These are phyloP conservation scores for Ruditapes philippinarum DNA, from an alignment of 1,140 invertebrate species.

Conservation along the genomic window DNA sequence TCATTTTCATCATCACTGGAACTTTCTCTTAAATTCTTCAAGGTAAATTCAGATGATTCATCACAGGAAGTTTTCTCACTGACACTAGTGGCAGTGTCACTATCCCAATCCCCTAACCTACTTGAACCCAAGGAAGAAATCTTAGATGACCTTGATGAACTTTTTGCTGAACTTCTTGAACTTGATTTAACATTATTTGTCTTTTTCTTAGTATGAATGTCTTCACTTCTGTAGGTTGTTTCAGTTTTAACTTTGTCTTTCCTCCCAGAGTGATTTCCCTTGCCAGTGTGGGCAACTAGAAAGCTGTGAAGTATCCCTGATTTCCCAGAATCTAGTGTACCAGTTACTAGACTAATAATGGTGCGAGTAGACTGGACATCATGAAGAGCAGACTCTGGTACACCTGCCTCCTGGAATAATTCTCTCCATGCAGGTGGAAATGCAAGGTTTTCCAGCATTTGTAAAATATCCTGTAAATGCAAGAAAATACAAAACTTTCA, in stretches of 20 bases:
- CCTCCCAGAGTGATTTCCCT: neutral
- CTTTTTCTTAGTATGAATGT: neutral
- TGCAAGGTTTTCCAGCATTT: slow-evolving; percentile 56
- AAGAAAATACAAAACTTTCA: neutral
- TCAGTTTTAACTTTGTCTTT: neutral
- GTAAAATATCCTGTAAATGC: slow-evolving; percentile 55
- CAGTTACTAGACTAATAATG: slow-evolving; percentile 55
- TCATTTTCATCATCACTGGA: slow-evolving; percentile 8
- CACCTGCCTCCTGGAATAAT: slow-evolving; percentile 60
- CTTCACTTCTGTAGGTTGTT: neutral
- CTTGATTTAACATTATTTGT: neutral
- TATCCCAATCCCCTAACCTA: slow-evolving; percentile 22
- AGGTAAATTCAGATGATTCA: slow-evolving; percentile 56
- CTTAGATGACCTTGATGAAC: neutral
- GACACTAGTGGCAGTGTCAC: slow-evolving; percentile 45
- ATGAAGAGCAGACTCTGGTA: slow-evolving; percentile 53
- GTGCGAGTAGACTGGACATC: slow-evolving; percentile 59
- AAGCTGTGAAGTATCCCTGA: slow-evolving; percentile 54
- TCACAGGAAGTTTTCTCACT: slow-evolving; percentile 26
- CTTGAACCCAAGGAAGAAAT: neutral
- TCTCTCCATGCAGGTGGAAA: slow-evolving; percentile 67
- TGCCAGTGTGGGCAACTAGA: slow-evolving; percentile 25
- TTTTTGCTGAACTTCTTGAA: neutral
- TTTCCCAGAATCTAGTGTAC: slow-evolving; percentile 34
- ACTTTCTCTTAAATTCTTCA: slow-evolving; percentile 47